Conservation (phyloP, 2,113 vertebrate species). For the Colius striatus region DNA sequence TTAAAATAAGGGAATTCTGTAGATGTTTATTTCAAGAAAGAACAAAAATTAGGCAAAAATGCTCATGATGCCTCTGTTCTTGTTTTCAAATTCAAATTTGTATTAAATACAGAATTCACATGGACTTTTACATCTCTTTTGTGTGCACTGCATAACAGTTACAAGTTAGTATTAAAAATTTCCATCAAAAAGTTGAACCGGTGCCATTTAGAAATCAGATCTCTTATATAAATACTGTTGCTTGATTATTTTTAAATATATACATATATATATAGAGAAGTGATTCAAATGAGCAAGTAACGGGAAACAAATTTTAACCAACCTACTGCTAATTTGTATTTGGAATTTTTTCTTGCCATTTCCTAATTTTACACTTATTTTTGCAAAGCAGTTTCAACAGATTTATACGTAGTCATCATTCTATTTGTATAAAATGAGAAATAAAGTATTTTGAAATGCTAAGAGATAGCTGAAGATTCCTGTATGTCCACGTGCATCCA, state of each 20-base stretch:
- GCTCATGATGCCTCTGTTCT: constrained; percentile 22
- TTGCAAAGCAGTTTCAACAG: constrained; percentile 60
- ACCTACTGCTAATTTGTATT: constrained; percentile 43
- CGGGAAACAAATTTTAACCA: constrained; percentile 43
- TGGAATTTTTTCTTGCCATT: constrained; percentile 51
- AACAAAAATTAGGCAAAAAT: not conserved
- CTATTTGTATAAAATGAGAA: constrained; percentile 66
- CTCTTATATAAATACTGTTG: constrained; percentile 27
- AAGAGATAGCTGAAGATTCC: constrained; percentile 49
- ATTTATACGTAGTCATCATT: constrained; percentile 62
- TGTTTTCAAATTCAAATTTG: constrained; percentile 15
- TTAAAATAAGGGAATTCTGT: constrained; percentile 11
- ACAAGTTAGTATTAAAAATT: constrained; percentile 6
- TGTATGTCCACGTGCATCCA: constrained; percentile 12
- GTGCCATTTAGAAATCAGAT: constrained; percentile 28
- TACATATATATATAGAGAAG: not conserved
- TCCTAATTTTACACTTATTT: constrained; percentile 69
- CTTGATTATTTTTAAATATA: constrained; percentile 56
- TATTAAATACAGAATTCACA: not conserved
- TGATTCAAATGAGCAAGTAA: constrained; percentile 29
- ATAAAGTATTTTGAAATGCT: constrained; percentile 60
- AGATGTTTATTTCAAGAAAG: constrained; percentile 27
- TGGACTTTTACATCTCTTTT: not conserved
- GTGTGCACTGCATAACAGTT: not conserved
- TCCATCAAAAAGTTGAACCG: constrained; percentile 20